Conservation (phyloP, 1,140 invertebrate genomes). For the Papilio polyxenes region DNA sequence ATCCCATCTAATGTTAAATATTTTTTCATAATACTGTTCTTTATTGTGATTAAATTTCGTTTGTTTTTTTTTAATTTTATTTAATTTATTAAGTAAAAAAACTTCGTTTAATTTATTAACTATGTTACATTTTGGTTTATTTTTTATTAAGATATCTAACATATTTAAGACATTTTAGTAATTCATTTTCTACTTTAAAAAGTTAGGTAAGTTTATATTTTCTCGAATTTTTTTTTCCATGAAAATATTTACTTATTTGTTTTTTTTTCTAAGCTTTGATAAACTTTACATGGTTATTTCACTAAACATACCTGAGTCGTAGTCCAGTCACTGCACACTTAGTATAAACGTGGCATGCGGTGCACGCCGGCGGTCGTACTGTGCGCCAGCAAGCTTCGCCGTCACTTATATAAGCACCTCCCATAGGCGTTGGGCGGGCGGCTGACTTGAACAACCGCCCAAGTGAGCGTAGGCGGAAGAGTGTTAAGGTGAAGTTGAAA, state of each 20-base stretch:
- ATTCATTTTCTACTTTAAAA: background rate
- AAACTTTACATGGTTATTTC: background rate
- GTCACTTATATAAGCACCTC: conserved; percentile 48
- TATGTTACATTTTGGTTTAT: no score
- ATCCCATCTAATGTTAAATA: no score
- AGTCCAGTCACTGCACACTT: conserved; percentile 5
- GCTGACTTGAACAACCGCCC: conserved; percentile 28
- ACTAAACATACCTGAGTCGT: conserved; percentile 33
- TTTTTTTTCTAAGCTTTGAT: background rate
- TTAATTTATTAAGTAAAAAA: no score
- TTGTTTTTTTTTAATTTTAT: no score
- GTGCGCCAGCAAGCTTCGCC: conserved; percentile 27
- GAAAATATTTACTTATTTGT: background rate
- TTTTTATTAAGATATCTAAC: no score
- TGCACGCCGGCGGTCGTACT: conserved; percentile 39
- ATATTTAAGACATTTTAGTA: background rate
- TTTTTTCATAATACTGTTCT: no score
- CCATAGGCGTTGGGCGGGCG: conserved; percentile 49
- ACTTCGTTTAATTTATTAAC: no score
- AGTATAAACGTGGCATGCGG: conserved; percentile 40
- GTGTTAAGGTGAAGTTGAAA: background rate
- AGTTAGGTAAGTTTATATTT: background rate
- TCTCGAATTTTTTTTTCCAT: background rate
- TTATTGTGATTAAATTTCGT: no score
- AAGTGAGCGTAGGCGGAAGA: conserved; percentile 37